Evolutionary conservation across 2,888 invertebrate species (phyloP), one percentile per base, ranked within the genome.

Genomic region (Tenthredo notha): DNA sequence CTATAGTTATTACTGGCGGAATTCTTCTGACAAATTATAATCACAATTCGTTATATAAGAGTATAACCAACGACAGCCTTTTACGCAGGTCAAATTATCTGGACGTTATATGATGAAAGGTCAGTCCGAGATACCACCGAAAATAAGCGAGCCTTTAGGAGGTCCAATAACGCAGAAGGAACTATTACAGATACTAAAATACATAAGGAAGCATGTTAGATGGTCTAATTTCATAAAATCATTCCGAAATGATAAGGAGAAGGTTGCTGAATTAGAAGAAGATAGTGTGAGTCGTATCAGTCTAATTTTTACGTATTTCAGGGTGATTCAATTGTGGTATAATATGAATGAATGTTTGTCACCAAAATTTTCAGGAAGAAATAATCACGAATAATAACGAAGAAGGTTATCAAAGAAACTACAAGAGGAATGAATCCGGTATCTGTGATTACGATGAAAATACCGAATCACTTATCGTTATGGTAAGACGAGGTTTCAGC

Each of bases 181-280:
- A 84, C 82, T 87, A 21, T 74, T 86, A 10, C 86, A 67, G 84
- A 78, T 87, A 21, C 74, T 87, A 21, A 78, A 77, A 82, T 87
- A 87, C 78, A 74, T 87, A 12, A 85, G 87, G 70, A 87, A 87
- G 65, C 87, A 87, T 85, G 87, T 84, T 10, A 70, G 87, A 21
- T 87, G 87, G 87, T 86, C 85, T n/a, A 87, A 87, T 84, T 87
- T 87, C 7, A 72, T 87, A 10, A 80, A 58, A 61, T 84, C 85
- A 21, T 87, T 87, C 67, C 86, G 85, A 83, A 84, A 85, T 37
- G 77, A 84, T 47, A 82, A 61, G 43, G 86, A 86, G 21, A 72
- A 40, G 50, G 12, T 37, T 18, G 61, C 78, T 10, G 78, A 65
- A 33, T 84, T 86, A 7, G 84, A 84, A 29, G 86, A 86, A n/a